Base-by-base conservation (phyloP, 2,888 invertebrate species). In the Lagria hirta region DNA sequence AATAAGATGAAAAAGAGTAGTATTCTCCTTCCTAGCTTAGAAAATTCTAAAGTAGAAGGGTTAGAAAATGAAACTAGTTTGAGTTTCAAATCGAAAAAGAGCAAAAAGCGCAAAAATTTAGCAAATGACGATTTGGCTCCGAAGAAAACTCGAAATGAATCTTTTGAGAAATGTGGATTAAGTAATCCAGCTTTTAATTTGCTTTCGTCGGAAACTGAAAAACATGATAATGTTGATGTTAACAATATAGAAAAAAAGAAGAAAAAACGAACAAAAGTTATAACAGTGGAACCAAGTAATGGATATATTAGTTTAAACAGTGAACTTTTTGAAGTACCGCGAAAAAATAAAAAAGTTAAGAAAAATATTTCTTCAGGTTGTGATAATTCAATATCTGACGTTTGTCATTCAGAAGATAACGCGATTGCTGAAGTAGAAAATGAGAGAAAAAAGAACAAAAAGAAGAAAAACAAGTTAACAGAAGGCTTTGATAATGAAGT, bases 61-160 rank as follows among this genome's bases (percentile, higher is more conserved):
- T 2, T 10, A 16, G 30, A 43, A 40, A 16, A 28, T 21, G 16
- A 10, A 24, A n/a, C n/a, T n/a, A n/a, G n/a, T n/a, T n/a, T 20
- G 36, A 48, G 37, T 40, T 44, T 20, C 29, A 37, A 18, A 41
- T 47, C 15, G 52, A 52, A 41, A 30, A 46, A 11, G 49, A 42
- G 14, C 38, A 16, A 37, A 32, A 17, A 38, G 32, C 21, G 33
- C 10, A 17, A 29, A 35, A 5, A 28, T 22, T 8, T 6, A 18
- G n/a, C 20, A 18, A 6, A 6, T 6, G 20, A 18, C 5, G 20
- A n/a, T n/a, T n/a, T n/a, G n/a, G n/a, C n/a, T 18, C 7, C 20
- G 7, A 47, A 48, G 24, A 21, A 14, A 33, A n/a, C n/a, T n/a
- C n/a, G n/a, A n/a, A n/a, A 49, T 34, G 12, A 48, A 40, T 3